phyloP scores from a whole-genome alignment of 2,797 vertebrate species.

The Cheracebus regulus region DNA sequence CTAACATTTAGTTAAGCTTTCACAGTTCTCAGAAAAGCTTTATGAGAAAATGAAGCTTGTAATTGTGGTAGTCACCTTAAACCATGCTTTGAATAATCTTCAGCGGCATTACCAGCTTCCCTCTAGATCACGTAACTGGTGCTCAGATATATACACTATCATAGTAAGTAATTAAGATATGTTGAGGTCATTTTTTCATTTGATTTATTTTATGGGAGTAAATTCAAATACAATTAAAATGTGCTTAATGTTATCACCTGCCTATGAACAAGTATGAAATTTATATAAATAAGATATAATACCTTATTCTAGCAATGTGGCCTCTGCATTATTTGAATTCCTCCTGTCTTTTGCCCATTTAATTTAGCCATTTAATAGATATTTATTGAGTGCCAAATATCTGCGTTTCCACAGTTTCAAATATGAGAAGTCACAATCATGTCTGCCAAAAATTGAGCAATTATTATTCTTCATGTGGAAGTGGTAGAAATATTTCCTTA shows the following conservation, averaged over 20 bases:
- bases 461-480: background rate
- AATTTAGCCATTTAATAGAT: background rate
- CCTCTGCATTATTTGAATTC: background rate
- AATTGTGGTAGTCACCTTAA: conserved; percentile 58
- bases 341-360: background rate
- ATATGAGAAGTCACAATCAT: background rate
- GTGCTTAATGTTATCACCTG: background rate
- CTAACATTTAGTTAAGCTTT: conserved; percentile 63
- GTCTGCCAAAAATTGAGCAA: background rate
- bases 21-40: conserved; percentile 31
- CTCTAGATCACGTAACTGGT: conserved; percentile 11
- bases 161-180: background rate
- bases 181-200: background rate
- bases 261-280: background rate
- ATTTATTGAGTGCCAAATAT: background rate
- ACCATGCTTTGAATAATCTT: conserved; percentile 55
- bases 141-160: background rate
- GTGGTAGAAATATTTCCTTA: background rate
- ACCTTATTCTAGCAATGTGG: background rate
- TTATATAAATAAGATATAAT: background rate
- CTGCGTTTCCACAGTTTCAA: background rate
- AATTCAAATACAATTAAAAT: background rate
- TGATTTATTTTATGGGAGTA: background rate
- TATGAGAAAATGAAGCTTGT: conserved; percentile 52
- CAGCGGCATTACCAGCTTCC: background rate